Conservation (phyloP, 2,797 vertebrate genomes). For the Ctenopoma kingsleyae region DNA sequence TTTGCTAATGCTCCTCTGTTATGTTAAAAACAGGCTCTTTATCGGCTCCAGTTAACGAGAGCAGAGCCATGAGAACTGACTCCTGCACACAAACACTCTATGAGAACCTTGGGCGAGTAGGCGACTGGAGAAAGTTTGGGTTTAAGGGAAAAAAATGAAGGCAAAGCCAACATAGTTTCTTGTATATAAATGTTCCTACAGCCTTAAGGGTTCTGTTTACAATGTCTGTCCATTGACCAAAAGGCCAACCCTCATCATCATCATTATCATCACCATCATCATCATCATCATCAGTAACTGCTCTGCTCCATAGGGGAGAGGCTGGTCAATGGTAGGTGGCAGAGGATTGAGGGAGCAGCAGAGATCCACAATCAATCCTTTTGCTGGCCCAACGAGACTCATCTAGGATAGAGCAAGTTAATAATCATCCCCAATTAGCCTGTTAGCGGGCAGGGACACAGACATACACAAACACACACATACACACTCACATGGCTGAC, state of each 20-base stretch:
- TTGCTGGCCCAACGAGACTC: constrained; percentile 68
- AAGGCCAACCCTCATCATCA: constrained; percentile 56
- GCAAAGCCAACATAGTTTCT: constrained; percentile 11
- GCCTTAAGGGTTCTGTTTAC: constrained; percentile 35
- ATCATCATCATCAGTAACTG: constrained; percentile 72
- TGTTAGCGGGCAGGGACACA: constrained; percentile 35
- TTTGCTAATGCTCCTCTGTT: constrained; percentile 73
- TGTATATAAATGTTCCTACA: constrained; percentile 7
- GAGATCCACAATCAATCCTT: constrained; percentile 74
- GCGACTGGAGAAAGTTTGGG: constrained; percentile 29
- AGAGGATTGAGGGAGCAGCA: constrained; percentile 54
- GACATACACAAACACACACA: constrained; percentile 36
- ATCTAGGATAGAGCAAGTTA: constrained; percentile 67
- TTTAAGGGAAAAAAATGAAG: neutral
- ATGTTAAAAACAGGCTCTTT: constrained; percentile 78
- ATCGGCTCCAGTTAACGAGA: constrained; percentile 71
- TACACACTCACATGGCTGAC: constrained; percentile 19
- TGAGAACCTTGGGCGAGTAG: constrained; percentile 54
- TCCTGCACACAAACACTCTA: constrained; percentile 54
- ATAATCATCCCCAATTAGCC: constrained; percentile 77
- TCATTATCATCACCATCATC: constrained; percentile 65
- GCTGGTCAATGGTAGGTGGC: constrained; percentile 73
- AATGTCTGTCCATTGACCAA: constrained; percentile 55
- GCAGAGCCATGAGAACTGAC: constrained; percentile 67
- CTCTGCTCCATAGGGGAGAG: constrained; percentile 51